These are phyloP conservation scores for Thera obeliscata DNA, from an alignment of 2,888 invertebrate genomes.

Conservation along the genomic window DNA sequence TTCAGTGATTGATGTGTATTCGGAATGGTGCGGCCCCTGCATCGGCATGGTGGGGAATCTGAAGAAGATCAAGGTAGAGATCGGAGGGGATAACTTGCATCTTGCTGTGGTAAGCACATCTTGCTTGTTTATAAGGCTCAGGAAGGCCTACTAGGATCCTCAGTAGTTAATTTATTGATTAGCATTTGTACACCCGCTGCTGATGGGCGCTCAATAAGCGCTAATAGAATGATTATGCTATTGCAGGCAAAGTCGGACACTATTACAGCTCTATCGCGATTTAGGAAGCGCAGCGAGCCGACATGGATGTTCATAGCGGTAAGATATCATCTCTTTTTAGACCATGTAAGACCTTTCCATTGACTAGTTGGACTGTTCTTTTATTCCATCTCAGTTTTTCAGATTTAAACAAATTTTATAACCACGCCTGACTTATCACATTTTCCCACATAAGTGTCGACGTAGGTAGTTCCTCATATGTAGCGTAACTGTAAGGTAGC, in stretches of 20 bases:
- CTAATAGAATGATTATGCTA: not conserved
- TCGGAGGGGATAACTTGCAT: slow-evolving; percentile 92
- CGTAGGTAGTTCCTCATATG: slow-evolving; percentile 34
- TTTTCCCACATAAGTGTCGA: slow-evolving; percentile 10
- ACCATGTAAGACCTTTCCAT: no score
- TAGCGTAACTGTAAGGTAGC: slow-evolving; percentile 20
- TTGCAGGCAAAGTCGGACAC: slow-evolving; percentile 90
- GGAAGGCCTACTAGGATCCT: not conserved
- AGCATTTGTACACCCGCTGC: no score
- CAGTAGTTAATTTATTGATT: not conserved
- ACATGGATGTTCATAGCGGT: slow-evolving; percentile 95
- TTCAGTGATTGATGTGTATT: slow-evolving; percentile 93
- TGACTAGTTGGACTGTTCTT: not conserved
- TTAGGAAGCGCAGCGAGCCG: slow-evolving; percentile 93
- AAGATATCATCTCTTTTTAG: slow-evolving; percentile 40
- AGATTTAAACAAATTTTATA: not conserved
- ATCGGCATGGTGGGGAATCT: slow-evolving; percentile 92
- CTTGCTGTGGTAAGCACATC: slow-evolving; percentile 87
- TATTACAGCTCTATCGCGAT: slow-evolving; percentile 89
- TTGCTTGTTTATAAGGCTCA: not conserved
- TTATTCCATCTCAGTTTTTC: not conserved
- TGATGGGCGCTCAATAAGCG: no score
- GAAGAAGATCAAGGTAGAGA: slow-evolving; percentile 93
- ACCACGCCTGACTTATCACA: not conserved
- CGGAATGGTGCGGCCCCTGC: slow-evolving; percentile 97